Evolutionary conservation across 2,113 vertebrate species (phyloP), one percentile per base, ranked within the genome.

Genomic region (Chaenocephalus aceratus): DNA sequence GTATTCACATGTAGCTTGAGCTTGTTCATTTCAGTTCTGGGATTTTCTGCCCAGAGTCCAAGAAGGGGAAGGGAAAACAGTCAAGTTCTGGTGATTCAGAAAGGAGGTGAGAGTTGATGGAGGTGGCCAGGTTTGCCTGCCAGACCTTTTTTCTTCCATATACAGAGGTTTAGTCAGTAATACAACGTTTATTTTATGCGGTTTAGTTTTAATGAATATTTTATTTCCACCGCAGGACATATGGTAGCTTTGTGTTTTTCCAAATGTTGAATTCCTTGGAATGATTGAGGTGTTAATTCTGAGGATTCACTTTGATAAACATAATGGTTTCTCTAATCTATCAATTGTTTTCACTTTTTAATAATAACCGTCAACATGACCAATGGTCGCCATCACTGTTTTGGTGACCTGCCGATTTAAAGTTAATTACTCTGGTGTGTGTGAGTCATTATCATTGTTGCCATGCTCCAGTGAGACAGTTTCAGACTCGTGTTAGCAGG

Each of bases 401-500:
- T 45, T 83, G 68, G 61, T 52, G 73, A 73, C 53, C 70, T 74
- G 26, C 60, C 41, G 30, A 75, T 76, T 76, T 51, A 70, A 73
- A 68, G 21, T n/a, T 69, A 60, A 71, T 83, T 71, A 85, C 53
- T 88, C 79, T 72, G 59, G 70, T 34, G 34, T 34, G 34, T 57
- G 41, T 70, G 79, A 80, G 79, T 82, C 69, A 74, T 74, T 30
- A 44, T 86, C 44, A n/a, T 75, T 62, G 66, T 16, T 66, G 12
- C 70, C 16, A 14, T 54, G 59, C 82, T 80, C 18, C 45, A 72
- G 61, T 64, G 58, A 26, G 63, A 62, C 60, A 54, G 83, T 76
- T 80, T 75, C 87, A 82, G 80, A 81, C 85, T 79, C 91, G 88
- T 88, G 76, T 82, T 84, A 54, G 77, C 91, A 90, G 44, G 92